Conservation (phyloP, 64 coral and sea anemone species). For the Stylophora pistillata region DNA sequence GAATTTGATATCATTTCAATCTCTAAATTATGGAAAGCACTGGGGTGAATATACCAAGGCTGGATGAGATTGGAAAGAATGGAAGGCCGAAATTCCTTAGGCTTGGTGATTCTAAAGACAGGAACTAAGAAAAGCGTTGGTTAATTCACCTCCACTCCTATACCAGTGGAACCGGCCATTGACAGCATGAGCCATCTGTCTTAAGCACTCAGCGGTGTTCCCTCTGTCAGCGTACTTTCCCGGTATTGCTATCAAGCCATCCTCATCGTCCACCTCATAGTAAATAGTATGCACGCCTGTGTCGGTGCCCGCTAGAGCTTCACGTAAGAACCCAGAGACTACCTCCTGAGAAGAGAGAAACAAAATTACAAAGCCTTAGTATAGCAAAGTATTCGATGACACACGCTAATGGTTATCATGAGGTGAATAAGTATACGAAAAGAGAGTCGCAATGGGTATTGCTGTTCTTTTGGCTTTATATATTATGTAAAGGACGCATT, state of each 20-base stretch:
- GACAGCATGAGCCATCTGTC: conserved; percentile 86
- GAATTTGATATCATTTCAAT: too few species aligned
- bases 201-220: conserved; percentile 72
- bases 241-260: conserved; percentile 86
- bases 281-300: conserved; percentile 80
- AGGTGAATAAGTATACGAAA: too few species aligned
- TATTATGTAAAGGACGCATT: too few species aligned
- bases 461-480: too few species aligned
- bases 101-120: background rate
- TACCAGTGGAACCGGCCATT: conserved; percentile 96
- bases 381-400: background rate
- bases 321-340: conserved; percentile 91
- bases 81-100: too few species aligned
- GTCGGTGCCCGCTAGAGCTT: conserved; percentile 82
- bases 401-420: too few species aligned
- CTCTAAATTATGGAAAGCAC: too few species aligned
- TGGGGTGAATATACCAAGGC: too few species aligned
- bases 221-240: conserved; percentile 77
- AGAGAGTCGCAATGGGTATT: too few species aligned
- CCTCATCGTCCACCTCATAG: conserved; percentile 98
- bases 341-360: conserved; percentile 63
- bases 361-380: background rate
- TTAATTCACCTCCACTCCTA: conserved; percentile 81
- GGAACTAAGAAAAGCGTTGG: background rate
- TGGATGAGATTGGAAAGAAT: background rate